These are phyloP conservation scores for Rhadinocentrus ornatus DNA, from an alignment of 2,797 vertebrate species.

Conservation along the genomic window DNA sequence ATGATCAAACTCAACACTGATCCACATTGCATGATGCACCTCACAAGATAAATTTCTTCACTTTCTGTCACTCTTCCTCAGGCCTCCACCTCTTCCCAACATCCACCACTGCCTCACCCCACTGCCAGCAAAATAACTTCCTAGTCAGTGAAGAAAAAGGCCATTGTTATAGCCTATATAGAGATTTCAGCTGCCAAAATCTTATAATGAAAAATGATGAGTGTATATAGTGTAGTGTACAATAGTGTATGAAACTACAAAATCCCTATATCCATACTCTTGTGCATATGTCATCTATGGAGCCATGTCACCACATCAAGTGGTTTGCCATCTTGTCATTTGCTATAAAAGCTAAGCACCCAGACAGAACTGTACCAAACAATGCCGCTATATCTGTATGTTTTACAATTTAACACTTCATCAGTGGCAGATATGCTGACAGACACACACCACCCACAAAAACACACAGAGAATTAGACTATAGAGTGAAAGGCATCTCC, in stretches of 20 bases:
- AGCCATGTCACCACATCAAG: slow-evolving; percentile 40
- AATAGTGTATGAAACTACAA: slow-evolving; percentile 49
- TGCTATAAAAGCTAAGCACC: slow-evolving; percentile 58
- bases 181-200: slow-evolving; percentile 48
- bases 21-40: slow-evolving; percentile 45
- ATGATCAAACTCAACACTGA: slow-evolving; percentile 59
- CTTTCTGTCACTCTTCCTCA: slow-evolving; percentile 42
- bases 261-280: slow-evolving; percentile 25
- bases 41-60: slow-evolving; percentile 41
- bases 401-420: slow-evolving; percentile 73
- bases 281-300: slow-evolving; percentile 45
- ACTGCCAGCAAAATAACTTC: slow-evolving; percentile 48
- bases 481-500: slow-evolving; percentile 45
- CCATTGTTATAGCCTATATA: slow-evolving; percentile 43
- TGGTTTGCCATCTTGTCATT: slow-evolving; percentile 57
- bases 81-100: slow-evolving; percentile 25
- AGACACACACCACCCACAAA: slow-evolving; percentile 32
- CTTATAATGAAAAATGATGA: slow-evolving; percentile 60
- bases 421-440: slow-evolving; percentile 40
- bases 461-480: slow-evolving; percentile 40
- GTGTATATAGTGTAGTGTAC: too few relatives aligned
- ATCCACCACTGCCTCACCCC: slow-evolving; percentile 33
- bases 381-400: slow-evolving; percentile 54
- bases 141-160: slow-evolving; percentile 44
- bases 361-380: slow-evolving; percentile 62